A percentile compares a stretch with the other conserved stretches of the same genome.
These are phyloP conservation scores for Hemitrygon akajei DNA, from an alignment of 2,797 vertebrate species.

Conservation along the genomic window DNA sequence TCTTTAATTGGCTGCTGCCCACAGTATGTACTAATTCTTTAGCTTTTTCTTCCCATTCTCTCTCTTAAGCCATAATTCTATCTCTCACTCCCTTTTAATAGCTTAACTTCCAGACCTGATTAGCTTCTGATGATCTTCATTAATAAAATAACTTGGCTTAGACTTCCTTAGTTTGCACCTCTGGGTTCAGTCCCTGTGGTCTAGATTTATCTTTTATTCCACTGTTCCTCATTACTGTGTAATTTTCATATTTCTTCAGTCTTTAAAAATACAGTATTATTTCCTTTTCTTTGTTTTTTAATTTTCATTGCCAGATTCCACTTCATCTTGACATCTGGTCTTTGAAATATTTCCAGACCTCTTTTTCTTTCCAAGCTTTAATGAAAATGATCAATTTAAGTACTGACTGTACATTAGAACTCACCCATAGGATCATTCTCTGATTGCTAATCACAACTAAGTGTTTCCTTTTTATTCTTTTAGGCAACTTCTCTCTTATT, in stretches of 20 bases:
- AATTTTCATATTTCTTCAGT: background rate
- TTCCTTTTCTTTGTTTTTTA: background rate
- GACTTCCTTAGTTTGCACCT: background rate
- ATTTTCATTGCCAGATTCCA: background rate
- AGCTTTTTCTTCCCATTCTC: background rate
- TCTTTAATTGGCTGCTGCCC: background rate
- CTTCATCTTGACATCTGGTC: background rate
- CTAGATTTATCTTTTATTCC: background rate
- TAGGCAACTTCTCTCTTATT: background rate
- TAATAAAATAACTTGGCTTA: background rate
- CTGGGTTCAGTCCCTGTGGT: background rate
- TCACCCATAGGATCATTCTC: background rate
- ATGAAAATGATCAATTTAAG: slow-evolving; percentile 18
- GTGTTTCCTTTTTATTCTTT: background rate
- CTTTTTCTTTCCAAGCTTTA: background rate
- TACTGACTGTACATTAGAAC: background rate
- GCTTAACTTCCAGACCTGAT: background rate
- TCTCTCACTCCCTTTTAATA: background rate
- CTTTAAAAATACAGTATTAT: background rate
- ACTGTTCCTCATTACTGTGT: background rate
- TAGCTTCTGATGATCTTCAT: background rate
- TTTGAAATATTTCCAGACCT: background rate
- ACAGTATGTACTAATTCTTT: background rate
- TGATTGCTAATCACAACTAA: background rate
- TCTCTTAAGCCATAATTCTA: background rate